phyloP scores from a whole-genome alignment of 2,797 vertebrate genomes.

The Sorex maritimensis region DNA sequence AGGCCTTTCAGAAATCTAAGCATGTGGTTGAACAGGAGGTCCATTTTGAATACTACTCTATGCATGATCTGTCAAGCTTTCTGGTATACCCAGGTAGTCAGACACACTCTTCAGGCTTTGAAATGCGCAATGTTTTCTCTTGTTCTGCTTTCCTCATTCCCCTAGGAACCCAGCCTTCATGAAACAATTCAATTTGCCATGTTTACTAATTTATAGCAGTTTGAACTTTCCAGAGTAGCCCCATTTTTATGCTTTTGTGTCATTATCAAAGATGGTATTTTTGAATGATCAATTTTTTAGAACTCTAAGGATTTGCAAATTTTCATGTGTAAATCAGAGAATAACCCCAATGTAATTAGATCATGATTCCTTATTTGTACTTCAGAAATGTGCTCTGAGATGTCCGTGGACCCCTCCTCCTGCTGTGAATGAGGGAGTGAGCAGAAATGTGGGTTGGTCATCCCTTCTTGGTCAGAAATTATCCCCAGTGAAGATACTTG shows the following conservation, averaged over 20 bases:
- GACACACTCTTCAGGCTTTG: neutral
- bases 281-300: neutral
- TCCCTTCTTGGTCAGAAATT: neutral
- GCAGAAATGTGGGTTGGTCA: neutral
- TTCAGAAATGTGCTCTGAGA: neutral
- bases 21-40: no score
- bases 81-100: neutral
- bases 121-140: neutral
- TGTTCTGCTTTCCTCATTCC: neutral
- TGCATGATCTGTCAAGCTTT: neutral
- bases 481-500: neutral
- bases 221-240: neutral
- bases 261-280: neutral
- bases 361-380: neutral
- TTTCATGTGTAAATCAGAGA: neutral
- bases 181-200: neutral
- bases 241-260: neutral
- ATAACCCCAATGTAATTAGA: constrained; percentile 8
- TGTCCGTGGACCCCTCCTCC: neutral
- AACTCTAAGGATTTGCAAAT: constrained; percentile 20
- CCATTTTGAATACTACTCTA: constrained; percentile 32
- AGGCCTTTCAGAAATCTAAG: no score
- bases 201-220: constrained; percentile 13
- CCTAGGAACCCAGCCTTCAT: neutral
- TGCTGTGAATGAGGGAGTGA: neutral